A percentile compares a stretch with the other conserved stretches of the same genome.
These are phyloP conservation scores for Atopsyche davidsoni DNA, from an alignment of 1,140 invertebrate genomes.

Conservation along the genomic window DNA sequence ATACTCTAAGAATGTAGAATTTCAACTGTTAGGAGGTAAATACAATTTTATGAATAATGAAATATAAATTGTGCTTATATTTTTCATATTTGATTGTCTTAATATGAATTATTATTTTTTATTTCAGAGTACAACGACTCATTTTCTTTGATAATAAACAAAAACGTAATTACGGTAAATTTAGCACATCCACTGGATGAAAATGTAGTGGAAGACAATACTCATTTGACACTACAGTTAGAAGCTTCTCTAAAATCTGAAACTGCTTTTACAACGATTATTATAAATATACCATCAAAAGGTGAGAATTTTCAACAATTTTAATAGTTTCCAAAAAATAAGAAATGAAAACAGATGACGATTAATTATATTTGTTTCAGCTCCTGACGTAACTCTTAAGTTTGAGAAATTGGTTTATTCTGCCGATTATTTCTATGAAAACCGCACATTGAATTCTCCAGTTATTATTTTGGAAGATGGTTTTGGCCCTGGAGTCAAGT, in stretches of 20 bases:
- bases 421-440: too few relatives aligned
- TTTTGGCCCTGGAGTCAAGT: too few relatives aligned
- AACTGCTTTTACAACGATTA: too few relatives aligned
- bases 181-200: constrained; percentile 1
- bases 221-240: constrained; percentile 2
- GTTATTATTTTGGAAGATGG: too few relatives aligned
- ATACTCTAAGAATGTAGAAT: constrained; percentile 1
- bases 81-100: constrained; percentile 4
- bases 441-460: too few relatives aligned
- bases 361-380: too few relatives aligned
- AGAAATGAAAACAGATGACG: too few relatives aligned
- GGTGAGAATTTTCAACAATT: too few relatives aligned
- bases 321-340: too few relatives aligned
- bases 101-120: neutral
- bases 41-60: neutral
- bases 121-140: constrained; percentile 13
- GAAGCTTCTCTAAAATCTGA: neutral
- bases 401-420: too few relatives aligned
- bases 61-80: neutral
- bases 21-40: constrained; percentile 10
- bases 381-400: too few relatives aligned
- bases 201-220: constrained; percentile 5
- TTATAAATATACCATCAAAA: too few relatives aligned
- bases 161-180: neutral
- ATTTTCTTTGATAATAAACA: neutral